phyloP scores from a whole-genome alignment of 2,113 vertebrate genomes.

The Anolis sagrei region DNA sequence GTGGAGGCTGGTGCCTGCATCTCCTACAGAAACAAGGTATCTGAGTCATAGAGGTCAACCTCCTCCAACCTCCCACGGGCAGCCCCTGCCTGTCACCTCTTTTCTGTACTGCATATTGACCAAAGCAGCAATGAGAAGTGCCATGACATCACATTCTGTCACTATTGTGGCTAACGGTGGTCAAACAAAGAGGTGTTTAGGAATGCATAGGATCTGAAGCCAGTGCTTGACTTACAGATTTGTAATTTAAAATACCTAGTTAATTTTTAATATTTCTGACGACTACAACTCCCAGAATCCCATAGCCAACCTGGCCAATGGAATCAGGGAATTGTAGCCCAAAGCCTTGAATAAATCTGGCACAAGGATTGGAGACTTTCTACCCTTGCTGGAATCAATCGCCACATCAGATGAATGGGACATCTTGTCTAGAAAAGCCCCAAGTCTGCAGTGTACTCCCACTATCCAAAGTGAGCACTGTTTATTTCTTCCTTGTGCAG shows the following conservation, averaged over 20 bases:
- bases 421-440: background rate
- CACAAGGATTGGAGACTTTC: background rate
- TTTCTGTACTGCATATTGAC: too few species aligned
- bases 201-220: too few species aligned
- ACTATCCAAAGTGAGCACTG: background rate
- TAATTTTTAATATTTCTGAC: too few species aligned
- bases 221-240: too few species aligned
- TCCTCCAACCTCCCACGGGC: background rate
- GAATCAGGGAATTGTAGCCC: background rate
- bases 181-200: too few species aligned
- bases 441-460: too few species aligned
- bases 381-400: background rate
- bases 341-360: background rate
- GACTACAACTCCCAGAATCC: background rate
- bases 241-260: too few species aligned
- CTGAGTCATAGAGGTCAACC: background rate
- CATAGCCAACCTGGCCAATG: background rate
- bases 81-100: too few species aligned
- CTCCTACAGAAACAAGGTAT: constrained; percentile 66
- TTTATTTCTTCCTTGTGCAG: constrained; percentile 33
- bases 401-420: background rate
- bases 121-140: too few species aligned
- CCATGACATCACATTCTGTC: too few species aligned
- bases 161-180: too few species aligned
- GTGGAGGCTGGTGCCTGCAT: constrained; percentile 60